Evolutionary conservation across 2,113 vertebrate species (phyloP).

Genomic region (Cyanocitta stelleri): DNA sequence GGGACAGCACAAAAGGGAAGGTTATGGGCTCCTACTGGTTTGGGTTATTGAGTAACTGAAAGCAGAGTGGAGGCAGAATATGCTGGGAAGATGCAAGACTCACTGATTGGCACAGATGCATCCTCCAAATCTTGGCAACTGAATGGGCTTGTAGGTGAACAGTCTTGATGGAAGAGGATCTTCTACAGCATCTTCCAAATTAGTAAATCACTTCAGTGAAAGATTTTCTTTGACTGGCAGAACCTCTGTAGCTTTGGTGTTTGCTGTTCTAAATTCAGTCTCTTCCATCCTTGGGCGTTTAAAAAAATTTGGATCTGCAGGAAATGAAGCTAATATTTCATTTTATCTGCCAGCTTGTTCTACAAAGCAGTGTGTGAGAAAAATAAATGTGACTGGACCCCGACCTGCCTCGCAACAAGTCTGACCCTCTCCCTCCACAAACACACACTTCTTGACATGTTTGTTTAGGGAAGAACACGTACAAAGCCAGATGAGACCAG

Average conservation of each 20-base stretch:
- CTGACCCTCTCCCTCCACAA: background rate
- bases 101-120: background rate
- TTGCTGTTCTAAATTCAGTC: background rate
- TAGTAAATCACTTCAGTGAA: background rate
- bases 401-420: background rate
- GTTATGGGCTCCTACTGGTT: background rate
- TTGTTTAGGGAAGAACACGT: background rate
- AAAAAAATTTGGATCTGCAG: background rate
- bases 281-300: background rate
- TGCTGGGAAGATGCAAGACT: background rate
- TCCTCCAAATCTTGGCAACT: background rate
- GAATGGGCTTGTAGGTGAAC: background rate
- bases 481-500: background rate
- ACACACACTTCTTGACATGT: background rate
- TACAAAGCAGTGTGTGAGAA: background rate
- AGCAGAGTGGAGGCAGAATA: background rate
- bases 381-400: background rate
- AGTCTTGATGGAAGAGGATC: background rate
- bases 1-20: background rate
- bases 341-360: background rate
- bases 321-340: slow-evolving; percentile 19
- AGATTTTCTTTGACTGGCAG: background rate
- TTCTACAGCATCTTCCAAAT: background rate
- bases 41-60: background rate
- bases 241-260: background rate